Evolutionary conservation across 2,888 invertebrate species (phyloP), one percentile per base, ranked within the genome.

Genomic region (Microplitis deprimator): DNA sequence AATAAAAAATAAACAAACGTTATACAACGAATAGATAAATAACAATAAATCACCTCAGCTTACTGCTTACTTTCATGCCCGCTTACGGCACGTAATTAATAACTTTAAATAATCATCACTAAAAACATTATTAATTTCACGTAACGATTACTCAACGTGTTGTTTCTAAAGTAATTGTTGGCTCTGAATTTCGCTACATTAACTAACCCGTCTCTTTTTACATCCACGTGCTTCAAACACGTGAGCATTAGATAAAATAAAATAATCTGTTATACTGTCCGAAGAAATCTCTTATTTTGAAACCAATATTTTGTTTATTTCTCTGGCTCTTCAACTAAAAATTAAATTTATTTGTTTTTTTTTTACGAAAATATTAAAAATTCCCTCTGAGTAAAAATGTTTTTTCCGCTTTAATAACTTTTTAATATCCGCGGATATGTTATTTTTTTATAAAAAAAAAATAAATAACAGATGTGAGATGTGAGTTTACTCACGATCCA

Each of bases 1-100:
- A 90, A 91, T 29, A 5, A 29, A 6, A 20, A 59, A 60, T 29
- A 29, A 29, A 29, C 0, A 29, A 29, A 29, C 29, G 29, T 29
- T 29, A 29, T 29, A 29, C 62, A 62, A 62, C n/a, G 13, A 6
- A 62, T 62, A 62, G 41, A 69, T 7, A 41, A 50, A 50, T 50
- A 3, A 13, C 8, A 50, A 50, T 50, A 3, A 50, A 50, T 50
- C 50, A 50, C 10, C 50, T 8, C 50, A 10, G 13, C 50, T 50
- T 10, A 10, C 20, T 29, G 29, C 3, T 29, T 29, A 29, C 29
- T 29, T 29, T 4, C 29, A 29, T 59, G 8, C 6, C 59, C 8
- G 59, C 59, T 59, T 59, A 29, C 29, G 29, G 3, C 29, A 29
- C 29, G 29, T 2, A 29, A 29, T 59, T 59, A 59, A 59, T 59